These are phyloP conservation scores for Stegostoma tigrinum DNA, from an alignment of 2,113 vertebrate species.

Conservation along the genomic window DNA sequence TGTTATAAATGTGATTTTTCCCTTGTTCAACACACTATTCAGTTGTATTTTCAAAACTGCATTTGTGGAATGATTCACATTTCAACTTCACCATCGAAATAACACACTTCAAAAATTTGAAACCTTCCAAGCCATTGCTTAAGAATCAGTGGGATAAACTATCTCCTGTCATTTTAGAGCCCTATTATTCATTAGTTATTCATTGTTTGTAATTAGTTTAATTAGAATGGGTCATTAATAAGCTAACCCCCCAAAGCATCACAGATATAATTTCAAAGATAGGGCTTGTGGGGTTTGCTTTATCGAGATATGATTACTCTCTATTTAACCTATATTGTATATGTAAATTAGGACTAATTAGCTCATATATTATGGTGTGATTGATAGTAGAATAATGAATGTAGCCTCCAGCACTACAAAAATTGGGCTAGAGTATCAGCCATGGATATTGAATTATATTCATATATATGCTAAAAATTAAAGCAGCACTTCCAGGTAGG, in stretches of 20 bases:
- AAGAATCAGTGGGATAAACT: not conserved
- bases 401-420: slow-evolving; percentile 1
- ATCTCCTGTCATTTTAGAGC: not conserved
- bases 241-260: not conserved
- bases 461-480: slow-evolving; percentile 33
- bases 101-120: not conserved
- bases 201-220: not conserved
- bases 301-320: slow-evolving; percentile 6
- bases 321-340: slow-evolving; percentile 33
- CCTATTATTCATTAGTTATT: not conserved
- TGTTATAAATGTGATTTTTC: not conserved
- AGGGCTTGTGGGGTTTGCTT: not conserved
- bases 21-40: not conserved
- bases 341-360: slow-evolving; percentile 32
- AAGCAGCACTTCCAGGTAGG: not conserved
- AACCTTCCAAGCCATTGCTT: not conserved
- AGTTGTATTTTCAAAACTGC: not conserved
- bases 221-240: not conserved
- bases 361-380: slow-evolving; percentile 22
- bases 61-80: not conserved
- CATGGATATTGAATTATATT: not conserved
- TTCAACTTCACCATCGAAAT: not conserved
- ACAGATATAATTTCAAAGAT: slow-evolving; percentile 30
- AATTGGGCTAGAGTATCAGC: slow-evolving; percentile 12
- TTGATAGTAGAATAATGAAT: slow-evolving; percentile 29